Percentiles rank a stretch among this genome's conserved stretches.
Evolutionary conservation across 2,113 vertebrate genomes (phyloP).

Genomic region (Tinamus guttatus): DNA sequence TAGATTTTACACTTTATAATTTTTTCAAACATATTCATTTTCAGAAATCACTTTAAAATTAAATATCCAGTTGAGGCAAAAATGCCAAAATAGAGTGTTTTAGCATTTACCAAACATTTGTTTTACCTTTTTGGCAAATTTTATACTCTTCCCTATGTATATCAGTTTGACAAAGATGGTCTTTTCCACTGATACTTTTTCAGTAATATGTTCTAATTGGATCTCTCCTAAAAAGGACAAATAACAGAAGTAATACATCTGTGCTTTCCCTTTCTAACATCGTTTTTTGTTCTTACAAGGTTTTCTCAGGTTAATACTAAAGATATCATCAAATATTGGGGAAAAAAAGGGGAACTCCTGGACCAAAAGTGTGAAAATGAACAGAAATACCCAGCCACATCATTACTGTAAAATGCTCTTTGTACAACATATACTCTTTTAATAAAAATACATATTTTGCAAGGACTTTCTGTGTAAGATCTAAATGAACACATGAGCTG

Average conservation of each 20-base stretch:
- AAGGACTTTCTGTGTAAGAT: neutral
- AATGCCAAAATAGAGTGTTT: neutral
- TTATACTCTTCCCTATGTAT: neutral
- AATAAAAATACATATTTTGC: neutral
- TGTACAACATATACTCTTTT: neutral
- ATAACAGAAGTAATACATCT: neutral
- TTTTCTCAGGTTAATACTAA: neutral
- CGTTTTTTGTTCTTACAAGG: neutral
- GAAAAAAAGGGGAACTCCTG: neutral
- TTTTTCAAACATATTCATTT: neutral
- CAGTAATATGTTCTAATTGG: neutral
- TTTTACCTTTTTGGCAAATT: neutral
- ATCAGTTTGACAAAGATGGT: neutral
- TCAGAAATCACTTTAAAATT: neutral
- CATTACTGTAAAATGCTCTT: neutral
- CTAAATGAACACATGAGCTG: neutral
- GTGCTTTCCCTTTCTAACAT: neutral
- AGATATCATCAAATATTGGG: neutral
- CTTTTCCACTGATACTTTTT: neutral
- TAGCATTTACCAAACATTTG: neutral
- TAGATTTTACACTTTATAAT: neutral
- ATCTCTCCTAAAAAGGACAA: neutral
- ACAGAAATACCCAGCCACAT: neutral
- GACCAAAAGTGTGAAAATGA: neutral
- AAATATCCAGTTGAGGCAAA: neutral